Evolutionary conservation across 2,888 invertebrate genomes (phyloP).

Genomic region (Conomelus anceps): DNA sequence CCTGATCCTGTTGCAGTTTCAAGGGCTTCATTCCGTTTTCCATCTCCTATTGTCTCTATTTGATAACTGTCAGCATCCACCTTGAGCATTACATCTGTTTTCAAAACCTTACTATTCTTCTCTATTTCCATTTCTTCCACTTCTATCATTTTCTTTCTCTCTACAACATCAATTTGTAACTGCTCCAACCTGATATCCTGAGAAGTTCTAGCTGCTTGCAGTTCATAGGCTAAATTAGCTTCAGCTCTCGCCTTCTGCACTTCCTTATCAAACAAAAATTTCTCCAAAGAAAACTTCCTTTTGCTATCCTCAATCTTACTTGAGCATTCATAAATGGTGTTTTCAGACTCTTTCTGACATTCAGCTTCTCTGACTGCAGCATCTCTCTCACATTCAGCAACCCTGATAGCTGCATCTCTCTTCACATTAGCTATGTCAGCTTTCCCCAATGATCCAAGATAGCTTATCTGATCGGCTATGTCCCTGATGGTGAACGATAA

Average conservation of each 20-base stretch:
- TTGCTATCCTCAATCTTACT: slow-evolving; percentile 93
- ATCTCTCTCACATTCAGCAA: slow-evolving; percentile 91
- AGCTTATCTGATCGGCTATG: slow-evolving; percentile 93
- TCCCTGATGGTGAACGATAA: slow-evolving; percentile 97
- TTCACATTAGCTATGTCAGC: slow-evolving; percentile 88
- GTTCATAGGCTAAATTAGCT: slow-evolving; percentile 89
- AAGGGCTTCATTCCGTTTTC: slow-evolving; percentile 88
- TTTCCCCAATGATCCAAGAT: slow-evolving; percentile 85
- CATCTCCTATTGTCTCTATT: slow-evolving; percentile 82
- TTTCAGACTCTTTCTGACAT: slow-evolving; percentile 92
- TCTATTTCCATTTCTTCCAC: slow-evolving; percentile 89
- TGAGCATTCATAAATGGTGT: slow-evolving; percentile 90
- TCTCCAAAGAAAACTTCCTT: slow-evolving; percentile 84
- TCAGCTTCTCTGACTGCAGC: slow-evolving; percentile 93
- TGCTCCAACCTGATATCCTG: slow-evolving; percentile 94
- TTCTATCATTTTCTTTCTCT: slow-evolving; percentile 90
- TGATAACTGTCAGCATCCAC: slow-evolving; percentile 92
- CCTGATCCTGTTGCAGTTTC: slow-evolving; percentile 89
- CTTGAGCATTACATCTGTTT: slow-evolving; percentile 78
- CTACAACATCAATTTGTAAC: slow-evolving; percentile 93
- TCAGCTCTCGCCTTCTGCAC: slow-evolving; percentile 97
- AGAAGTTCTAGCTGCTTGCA: slow-evolving; percentile 91
- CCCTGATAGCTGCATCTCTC: slow-evolving; percentile 86
- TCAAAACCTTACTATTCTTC: slow-evolving; percentile 85
- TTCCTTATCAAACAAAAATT: slow-evolving; percentile 93